Percentiles rank a stretch among this genome's conserved stretches.
Conservation (phyloP, 53 echinoderm and acorn worm species). For the Holothuria leucospilota region DNA sequence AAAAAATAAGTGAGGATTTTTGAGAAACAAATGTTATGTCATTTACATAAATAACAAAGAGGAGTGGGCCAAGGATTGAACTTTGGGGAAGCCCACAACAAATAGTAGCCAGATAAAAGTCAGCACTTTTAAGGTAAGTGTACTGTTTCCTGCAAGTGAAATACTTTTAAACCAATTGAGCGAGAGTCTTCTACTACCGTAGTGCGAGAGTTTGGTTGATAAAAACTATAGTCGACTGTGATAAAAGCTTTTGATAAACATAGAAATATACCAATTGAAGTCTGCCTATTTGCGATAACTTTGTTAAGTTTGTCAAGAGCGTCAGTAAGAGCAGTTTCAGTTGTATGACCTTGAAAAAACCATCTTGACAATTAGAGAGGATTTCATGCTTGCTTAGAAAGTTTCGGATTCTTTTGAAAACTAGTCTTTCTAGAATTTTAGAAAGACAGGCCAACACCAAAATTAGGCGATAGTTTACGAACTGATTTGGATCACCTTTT, state of each 20-base stretch:
- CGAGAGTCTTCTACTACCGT: neutral
- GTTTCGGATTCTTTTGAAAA: too few species aligned
- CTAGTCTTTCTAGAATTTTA: neutral
- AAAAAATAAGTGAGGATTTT: neutral
- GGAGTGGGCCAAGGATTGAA: too few species aligned
- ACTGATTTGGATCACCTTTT: neutral
- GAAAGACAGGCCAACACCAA: neutral
- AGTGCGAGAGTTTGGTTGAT: neutral
- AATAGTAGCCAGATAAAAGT: neutral
- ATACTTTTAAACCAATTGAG: neutral
- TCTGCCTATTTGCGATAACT: neutral
- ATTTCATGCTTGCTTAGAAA: too few species aligned
- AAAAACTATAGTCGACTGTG: neutral
- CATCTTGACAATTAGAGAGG: neutral
- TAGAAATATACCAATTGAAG: neutral
- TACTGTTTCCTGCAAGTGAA: neutral
- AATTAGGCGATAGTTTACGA: neutral
- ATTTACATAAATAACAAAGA: too few species aligned
- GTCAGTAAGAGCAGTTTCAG: neutral
- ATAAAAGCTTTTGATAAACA: conserved; percentile 9
- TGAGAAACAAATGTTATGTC: too few species aligned
- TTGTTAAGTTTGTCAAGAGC: conserved; percentile 15
- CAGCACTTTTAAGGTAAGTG: neutral
- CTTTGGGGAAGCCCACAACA: too few species aligned
- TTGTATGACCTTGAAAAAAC: conserved; percentile 12